Base-by-base conservation (phyloP, 1,140 invertebrate genomes). In the Laupala kohalensis region DNA sequence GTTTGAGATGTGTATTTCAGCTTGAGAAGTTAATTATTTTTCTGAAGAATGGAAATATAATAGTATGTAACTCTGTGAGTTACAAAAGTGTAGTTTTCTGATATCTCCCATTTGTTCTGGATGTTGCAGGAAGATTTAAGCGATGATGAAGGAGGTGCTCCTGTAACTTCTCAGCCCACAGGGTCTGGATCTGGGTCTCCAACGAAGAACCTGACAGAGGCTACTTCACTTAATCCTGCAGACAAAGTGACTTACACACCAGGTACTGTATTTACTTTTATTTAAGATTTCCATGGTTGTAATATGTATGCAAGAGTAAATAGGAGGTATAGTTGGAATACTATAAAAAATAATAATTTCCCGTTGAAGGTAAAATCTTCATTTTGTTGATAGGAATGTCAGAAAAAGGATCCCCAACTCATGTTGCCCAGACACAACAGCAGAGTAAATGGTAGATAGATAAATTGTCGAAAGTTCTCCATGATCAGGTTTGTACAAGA, bases 111-210 rank as follows among this genome's bases (percentile, higher is more conserved):
- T n/a, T n/a, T n/a, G n/a, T n/a, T 23, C 12, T 23, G 9, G 12
- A 70, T 63, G 19, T 63, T 69, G 73, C 74, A 82, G 81, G 81
- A 83, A 76, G 80, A 82, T 25, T 78, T 81, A 67, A 81, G 80
- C 71, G 81, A 83, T 69, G 79, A 81, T 13, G 82, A 83, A 4
- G 64, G 24, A 25, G 72, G 73, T 37, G 71, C 73, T 37, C 77
- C 80, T 62, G 81, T 82, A 64, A 83, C 78, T 25, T 72, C 78
- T 65, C 81, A 83, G 69, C 81, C 82, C 37, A 78, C 79, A 67
- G 76, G 76, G 70, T 75, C 64, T 64, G 65, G 71, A 67, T 76
- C 77, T 9, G 78, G 79, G 64, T 73, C 76, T 13, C 81, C 81
- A 63, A 75, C 78, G 26, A 68, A 72, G 37, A 75, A 76, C 73